A percentile compares a stretch with the other conserved stretches of the same genome.
These are phyloP conservation scores for Harpalus rubripes DNA, from an alignment of 2,888 invertebrate species.

Conservation along the genomic window DNA sequence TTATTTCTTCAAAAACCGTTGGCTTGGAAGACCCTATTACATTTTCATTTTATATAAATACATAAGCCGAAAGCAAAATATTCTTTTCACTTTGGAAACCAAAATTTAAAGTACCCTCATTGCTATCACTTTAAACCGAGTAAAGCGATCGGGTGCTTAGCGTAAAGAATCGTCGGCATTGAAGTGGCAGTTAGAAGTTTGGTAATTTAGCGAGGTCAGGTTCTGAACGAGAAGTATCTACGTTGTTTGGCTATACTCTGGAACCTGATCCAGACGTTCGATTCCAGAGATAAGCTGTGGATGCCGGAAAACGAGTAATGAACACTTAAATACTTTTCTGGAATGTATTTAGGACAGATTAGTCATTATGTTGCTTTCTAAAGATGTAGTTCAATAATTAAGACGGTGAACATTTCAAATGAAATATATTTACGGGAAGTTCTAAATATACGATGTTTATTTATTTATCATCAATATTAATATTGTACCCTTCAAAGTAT, in stretches of 20 bases:
- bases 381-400: too few relatives aligned
- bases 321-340: constrained; percentile 1
- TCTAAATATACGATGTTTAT: too few relatives aligned
- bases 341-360: background rate
- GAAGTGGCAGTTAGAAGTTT: background rate
- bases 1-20: too few relatives aligned
- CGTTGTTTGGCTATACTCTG: background rate
- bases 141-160: background rate
- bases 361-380: too few relatives aligned
- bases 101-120: background rate
- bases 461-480: too few relatives aligned
- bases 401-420: too few relatives aligned
- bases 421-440: too few relatives aligned
- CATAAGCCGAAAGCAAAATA: too few relatives aligned
- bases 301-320: background rate
- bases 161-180: background rate
- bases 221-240: background rate
- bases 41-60: too few relatives aligned
- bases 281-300: background rate
- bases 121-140: background rate
- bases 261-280: background rate
- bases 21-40: too few relatives aligned
- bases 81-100: background rate
- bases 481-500: too few relatives aligned
- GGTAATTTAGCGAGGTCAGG: constrained; percentile 1